These are phyloP conservation scores for Sitta carolinensis DNA, from an alignment of 2,797 vertebrate species.

Conservation along the genomic window DNA sequence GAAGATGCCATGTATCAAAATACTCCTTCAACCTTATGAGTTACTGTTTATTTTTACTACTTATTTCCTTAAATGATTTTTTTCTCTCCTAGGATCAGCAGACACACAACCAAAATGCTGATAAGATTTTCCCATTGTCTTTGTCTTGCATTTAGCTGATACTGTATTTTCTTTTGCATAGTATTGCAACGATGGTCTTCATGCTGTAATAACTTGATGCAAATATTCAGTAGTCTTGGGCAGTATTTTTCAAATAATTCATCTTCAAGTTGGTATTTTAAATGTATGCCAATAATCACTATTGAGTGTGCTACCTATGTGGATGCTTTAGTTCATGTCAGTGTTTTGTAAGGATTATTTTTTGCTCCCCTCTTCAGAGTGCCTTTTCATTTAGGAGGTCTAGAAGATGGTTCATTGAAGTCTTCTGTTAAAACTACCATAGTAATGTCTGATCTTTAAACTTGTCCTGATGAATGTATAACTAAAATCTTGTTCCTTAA, in stretches of 20 bases:
- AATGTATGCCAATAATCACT: background rate
- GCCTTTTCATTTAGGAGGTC: conserved; percentile 70
- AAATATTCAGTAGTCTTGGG: background rate
- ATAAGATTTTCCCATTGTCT: background rate
- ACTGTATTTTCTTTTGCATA: background rate
- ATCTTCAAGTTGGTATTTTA: background rate
- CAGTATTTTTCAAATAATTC: conserved; percentile 35
- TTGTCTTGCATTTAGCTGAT: background rate
- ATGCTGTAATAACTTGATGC: conserved; percentile 1
- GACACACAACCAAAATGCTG: background rate
- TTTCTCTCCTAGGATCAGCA: background rate
- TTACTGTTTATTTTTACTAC: background rate
- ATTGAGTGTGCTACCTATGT: background rate
- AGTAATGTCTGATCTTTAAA: conserved; percentile 50
- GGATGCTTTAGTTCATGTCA: background rate
- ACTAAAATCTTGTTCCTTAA: conserved; percentile 59
- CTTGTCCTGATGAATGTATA: conserved; percentile 73
- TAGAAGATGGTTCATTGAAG: conserved; percentile 34
- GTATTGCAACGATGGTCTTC: background rate
- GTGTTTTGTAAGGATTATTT: conserved; percentile 42
- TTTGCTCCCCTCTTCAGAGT: conserved; percentile 48
- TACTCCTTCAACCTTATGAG: background rate
- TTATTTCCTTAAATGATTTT: background rate
- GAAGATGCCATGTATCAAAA: background rate
- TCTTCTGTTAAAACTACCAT: conserved; percentile 42